Percentiles rank a stretch among this genome's conserved stretches.
Conservation (phyloP, 2,888 invertebrate genomes). For the Thymelicus acteon region DNA sequence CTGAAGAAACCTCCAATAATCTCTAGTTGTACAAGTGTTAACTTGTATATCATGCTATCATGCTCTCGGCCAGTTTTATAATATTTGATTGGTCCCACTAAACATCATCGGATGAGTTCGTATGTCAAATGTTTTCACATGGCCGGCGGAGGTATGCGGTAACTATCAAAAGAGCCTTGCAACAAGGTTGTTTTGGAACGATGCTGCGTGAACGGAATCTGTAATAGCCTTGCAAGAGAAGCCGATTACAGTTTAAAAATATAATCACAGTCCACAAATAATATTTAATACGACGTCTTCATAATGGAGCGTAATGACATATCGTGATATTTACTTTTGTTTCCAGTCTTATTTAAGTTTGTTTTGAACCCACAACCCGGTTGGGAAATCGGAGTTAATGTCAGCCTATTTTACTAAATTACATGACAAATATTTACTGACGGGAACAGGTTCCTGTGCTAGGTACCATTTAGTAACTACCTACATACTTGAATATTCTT, state of each 20-base stretch:
- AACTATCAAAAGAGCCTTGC: conserved; percentile 65
- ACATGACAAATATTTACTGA: not conserved
- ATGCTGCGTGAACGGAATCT: conserved; percentile 67
- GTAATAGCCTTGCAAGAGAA: conserved; percentile 54
- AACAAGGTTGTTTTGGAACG: conserved; percentile 72
- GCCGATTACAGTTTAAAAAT: conserved; percentile 26
- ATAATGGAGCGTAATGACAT: not conserved
- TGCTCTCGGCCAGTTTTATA: not conserved
- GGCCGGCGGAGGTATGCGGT: conserved; percentile 45
- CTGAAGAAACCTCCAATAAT: not conserved
- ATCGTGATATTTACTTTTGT: not conserved
- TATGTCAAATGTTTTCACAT: conserved; percentile 47
- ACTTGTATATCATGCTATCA: no score
- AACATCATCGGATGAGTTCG: conserved; percentile 39
- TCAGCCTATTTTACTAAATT: not conserved
- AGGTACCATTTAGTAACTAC: no score
- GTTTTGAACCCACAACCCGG: not conserved
- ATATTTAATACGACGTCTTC: not conserved
- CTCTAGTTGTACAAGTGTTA: no score
- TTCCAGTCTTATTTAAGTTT: not conserved
- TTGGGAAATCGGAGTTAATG: not conserved
- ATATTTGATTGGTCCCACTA: conserved; percentile 17
- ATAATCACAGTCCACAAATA: conserved; percentile 8
- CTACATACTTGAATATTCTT: no score
- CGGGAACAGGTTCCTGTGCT: no score